These are phyloP conservation scores for Drosophila percnosoma DNA, from an alignment of 2,888 invertebrate genomes.

Conservation along the genomic window DNA sequence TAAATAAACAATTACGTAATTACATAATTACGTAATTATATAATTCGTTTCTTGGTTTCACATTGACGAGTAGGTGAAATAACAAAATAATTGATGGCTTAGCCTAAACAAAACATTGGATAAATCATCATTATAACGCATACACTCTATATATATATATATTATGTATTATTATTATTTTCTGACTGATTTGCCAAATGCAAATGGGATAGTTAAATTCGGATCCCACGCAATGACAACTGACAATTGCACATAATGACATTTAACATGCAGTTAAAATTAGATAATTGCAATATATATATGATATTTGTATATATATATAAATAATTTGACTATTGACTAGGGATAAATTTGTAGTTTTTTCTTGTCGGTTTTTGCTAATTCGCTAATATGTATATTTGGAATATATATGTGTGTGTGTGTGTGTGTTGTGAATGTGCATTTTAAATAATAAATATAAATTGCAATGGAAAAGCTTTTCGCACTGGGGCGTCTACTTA, in stretches of 20 bases:
- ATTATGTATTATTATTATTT: slow-evolving; percentile 18
- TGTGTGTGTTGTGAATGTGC: slow-evolving; percentile 6
- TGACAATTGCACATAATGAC: slow-evolving; percentile 54
- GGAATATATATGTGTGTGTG: slow-evolving; percentile 55
- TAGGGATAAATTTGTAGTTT: slow-evolving; percentile 81
- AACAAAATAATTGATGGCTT: slow-evolving; percentile 55
- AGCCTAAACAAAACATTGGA: slow-evolving; percentile 63
- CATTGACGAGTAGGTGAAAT: slow-evolving; percentile 53
- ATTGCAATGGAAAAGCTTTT: slow-evolving; percentile 42
- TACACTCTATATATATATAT: slow-evolving; percentile 19
- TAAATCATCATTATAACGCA: slow-evolving; percentile 36
- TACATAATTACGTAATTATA: slow-evolving; percentile 12
- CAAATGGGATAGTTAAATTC: slow-evolving; percentile 3
- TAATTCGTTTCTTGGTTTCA: slow-evolving; percentile 37
- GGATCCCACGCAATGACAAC: slow-evolving; percentile 25
- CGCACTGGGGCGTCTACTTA: slow-evolving; percentile 73
- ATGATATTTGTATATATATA: slow-evolving; percentile 31
- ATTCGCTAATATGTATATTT: slow-evolving; percentile 75
- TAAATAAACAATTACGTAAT: slow-evolving; percentile 37
- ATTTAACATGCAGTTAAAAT: slow-evolving; percentile 63
- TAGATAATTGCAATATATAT: slow-evolving; percentile 58
- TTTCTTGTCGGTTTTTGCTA: slow-evolving; percentile 53
- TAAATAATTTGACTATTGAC: slow-evolving; percentile 84
- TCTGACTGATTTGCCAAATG: slow-evolving; percentile 52
- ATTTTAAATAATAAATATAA: slow-evolving; percentile 60